Evolutionary conservation across 2,888 invertebrate species (phyloP), one percentile per base, ranked within the genome.

Genomic region (Brachyopa scutellaris): DNA sequence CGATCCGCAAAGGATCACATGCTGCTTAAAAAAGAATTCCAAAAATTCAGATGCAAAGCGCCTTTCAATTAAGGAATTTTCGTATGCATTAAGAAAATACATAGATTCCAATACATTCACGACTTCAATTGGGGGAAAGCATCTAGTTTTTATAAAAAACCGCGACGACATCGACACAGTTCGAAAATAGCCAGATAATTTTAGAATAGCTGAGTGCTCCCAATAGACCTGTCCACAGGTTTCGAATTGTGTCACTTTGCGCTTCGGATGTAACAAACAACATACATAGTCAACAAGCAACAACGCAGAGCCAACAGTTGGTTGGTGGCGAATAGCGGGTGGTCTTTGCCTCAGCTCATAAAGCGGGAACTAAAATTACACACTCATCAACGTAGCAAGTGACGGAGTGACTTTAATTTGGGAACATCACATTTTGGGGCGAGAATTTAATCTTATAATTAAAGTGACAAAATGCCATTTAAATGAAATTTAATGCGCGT

Each of bases 81-180:
- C 2, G 11, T 19, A 13, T 36, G 23, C 15, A 5, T 19, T 42
- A 31, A 26, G 9, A 36, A 21, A 62, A 61, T n/a, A n/a, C n/a
- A 49, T 36, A 15, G 15, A 31, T 15, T 31, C 6, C 55, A n/a
- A n/a, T n/a, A n/a, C n/a, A n/a, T 45, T 53, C 8, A 23, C 29
- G 8, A 15, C 17, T 45, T 42, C 53, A 36, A 23, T 47, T 57
- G 47, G 29, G 21, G 33, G 13, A 33, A 29, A 29, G 33, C 53
- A 47, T 53, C 36, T 36, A 31, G 23, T 47, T 13, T 69, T 9
- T 57, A 23, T 19, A 57, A 66, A 31, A 31, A 57, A 73, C 15
- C 31, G 33, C 47, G 23, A 73, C 79, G 61, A 80, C 77, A 77
- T 77, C 82, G 82, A 77, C 82, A 82, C 77, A 82, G 55, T 82